These are phyloP conservation scores for Cavia aperea DNA, from an alignment of 2,113 vertebrate species.

Conservation along the genomic window DNA sequence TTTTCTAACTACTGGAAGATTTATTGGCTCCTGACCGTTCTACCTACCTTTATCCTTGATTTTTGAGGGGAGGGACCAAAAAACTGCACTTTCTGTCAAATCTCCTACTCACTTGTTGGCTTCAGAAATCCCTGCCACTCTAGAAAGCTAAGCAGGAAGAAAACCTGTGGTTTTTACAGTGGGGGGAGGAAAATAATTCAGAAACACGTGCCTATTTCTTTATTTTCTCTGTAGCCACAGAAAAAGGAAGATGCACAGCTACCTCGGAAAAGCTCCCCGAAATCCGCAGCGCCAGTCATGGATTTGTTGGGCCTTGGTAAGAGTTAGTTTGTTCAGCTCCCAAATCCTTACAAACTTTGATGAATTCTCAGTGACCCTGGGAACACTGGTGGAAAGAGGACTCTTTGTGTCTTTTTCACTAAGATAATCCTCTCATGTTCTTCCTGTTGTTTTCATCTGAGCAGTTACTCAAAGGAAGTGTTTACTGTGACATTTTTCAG, in stretches of 20 bases:
- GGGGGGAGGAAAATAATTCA: not conserved
- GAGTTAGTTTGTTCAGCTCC: slow-evolving; percentile 28
- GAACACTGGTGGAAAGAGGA: not conserved
- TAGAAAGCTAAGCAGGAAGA: slow-evolving; percentile 18
- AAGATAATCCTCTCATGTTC: not conserved
- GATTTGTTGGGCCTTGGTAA: slow-evolving; percentile 95
- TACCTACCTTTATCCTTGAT: slow-evolving; percentile 13
- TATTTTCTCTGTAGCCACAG: slow-evolving; percentile 73
- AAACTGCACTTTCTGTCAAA: slow-evolving; percentile 5
- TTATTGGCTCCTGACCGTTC: slow-evolving; percentile 18
- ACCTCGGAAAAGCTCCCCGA: slow-evolving; percentile 83
- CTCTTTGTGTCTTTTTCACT: not conserved
- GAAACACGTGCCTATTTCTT: slow-evolving; percentile 45
- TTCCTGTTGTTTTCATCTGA: slow-evolving; percentile 23
- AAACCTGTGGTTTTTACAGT: not conserved
- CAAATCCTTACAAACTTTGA: not conserved
- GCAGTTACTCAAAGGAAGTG: slow-evolving; percentile 1
- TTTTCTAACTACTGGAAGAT: slow-evolving; percentile 37
- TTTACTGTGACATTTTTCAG: not conserved
- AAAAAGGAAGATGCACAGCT: slow-evolving; percentile 84
- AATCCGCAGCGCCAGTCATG: slow-evolving; percentile 84
- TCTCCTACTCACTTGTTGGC: slow-evolving; percentile 7
- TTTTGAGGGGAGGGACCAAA: not conserved
- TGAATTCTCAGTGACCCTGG: slow-evolving; percentile 18
- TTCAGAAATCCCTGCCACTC: slow-evolving; percentile 25